Conservation (phyloP, 2,113 vertebrate species). For the Ia io region DNA sequence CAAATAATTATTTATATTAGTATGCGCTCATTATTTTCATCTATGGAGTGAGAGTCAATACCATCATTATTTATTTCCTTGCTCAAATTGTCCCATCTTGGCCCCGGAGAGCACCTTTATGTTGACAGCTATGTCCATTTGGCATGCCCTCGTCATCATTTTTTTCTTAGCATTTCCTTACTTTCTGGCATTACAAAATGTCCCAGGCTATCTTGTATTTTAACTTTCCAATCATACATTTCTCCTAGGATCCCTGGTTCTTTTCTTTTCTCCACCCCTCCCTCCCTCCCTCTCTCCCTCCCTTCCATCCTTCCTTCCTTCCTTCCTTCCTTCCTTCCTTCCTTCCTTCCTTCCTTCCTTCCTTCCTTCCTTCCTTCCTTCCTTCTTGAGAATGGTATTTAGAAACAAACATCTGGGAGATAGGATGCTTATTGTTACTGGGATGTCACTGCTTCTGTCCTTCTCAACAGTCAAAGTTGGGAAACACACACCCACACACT, state of each 20-base stretch:
- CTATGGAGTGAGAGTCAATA: neutral
- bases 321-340: neutral
- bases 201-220: neutral
- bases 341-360: neutral
- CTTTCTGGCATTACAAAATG: neutral
- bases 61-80: neutral
- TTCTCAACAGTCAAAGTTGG: neutral
- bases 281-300: rapidly evolving
- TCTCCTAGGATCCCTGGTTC: neutral
- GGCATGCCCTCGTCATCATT: neutral
- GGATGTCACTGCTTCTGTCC: neutral
- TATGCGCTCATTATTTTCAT: neutral
- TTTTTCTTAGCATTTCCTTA: neutral
- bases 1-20: neutral
- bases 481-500: neutral
- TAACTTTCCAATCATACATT: neutral
- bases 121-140: neutral
- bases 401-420: neutral
- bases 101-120: neutral
- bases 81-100: neutral
- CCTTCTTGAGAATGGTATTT: neutral
- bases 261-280: neutral
- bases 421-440: neutral
- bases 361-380: neutral
- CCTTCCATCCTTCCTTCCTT: too few species aligned